phyloP scores from a whole-genome alignment of 2,797 vertebrate species.

The Artibeus lituratus region DNA sequence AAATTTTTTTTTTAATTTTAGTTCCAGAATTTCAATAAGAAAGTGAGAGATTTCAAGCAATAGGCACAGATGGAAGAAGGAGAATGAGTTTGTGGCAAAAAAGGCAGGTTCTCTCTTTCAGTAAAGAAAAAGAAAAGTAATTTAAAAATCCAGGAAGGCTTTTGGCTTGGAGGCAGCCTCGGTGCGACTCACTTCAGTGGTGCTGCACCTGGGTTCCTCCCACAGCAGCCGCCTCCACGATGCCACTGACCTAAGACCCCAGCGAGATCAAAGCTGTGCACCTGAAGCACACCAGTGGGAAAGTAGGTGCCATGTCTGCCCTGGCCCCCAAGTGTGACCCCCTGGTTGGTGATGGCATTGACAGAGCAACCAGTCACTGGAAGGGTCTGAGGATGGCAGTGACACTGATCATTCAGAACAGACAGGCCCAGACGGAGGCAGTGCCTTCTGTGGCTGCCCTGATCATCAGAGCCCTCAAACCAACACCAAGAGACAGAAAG shows the following conservation, averaged over 20 bases:
- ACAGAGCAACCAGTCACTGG: background rate
- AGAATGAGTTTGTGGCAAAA: background rate
- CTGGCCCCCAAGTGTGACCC: background rate
- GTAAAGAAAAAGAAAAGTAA: background rate
- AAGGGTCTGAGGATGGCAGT: background rate
- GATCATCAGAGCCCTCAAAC: background rate
- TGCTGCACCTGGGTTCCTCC: background rate
- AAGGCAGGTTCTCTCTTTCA: background rate
- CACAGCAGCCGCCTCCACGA: background rate
- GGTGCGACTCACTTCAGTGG: background rate
- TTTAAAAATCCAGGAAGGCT: background rate
- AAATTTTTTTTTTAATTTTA: background rate
- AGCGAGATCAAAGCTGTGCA: background rate
- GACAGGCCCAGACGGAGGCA: background rate
- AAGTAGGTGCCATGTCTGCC: background rate
- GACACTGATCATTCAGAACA: background rate
- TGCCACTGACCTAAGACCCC: background rate
- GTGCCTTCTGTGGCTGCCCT: background rate
- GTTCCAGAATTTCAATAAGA: background rate
- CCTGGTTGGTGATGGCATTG: background rate
- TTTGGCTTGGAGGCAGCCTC: background rate
- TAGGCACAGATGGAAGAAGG: background rate
- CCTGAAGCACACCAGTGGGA: background rate
- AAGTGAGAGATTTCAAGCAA: background rate
- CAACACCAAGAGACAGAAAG: background rate